Base-by-base conservation (phyloP, 2,113 vertebrate species). In the Eublepharis macularius region DNA sequence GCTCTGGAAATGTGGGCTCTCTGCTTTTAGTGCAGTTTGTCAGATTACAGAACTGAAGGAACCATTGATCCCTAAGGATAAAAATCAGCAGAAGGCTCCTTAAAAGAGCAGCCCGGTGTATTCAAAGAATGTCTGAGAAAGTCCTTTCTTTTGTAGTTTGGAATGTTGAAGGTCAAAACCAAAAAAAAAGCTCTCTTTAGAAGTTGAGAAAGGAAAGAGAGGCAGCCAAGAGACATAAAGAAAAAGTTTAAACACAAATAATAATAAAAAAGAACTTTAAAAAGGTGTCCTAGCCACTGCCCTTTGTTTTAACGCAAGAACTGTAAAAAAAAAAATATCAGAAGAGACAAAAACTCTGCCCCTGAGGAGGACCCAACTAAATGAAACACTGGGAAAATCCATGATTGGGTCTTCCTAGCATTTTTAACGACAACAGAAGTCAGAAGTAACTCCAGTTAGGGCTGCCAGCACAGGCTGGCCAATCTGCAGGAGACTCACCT, bases 41-140 rank as follows among this genome's bases (percentile, higher is more conserved):
- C 92, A 95, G 93, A 94, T 95, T 93, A 94, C 82, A 80, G 91
- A 94, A 89, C 81, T 93, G 89, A 94, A 89, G 90, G 16, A 91
- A 90, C 39, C 88, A 91, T 91, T 94, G 94, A 93, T 95, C 92
- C 84, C 86, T 51, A 89, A 93, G 92, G 92, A 94, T 94, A 94
- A 95, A 94, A 94, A 95, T 95, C 94, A 92, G 88, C 84, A 74
- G 76, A 95, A 94, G 86, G 32, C 82, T 92, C 81, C 90, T 94
- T 93, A 92, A 94, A 92, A 92, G 92, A 88, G 93, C 91, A 87
- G 93, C 81, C 80, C 82, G 66, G 76, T 92, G n/a, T 93, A 94
- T 92, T 94, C 91, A 94, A 92, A 93, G 86, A 91, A 80, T 0
- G 1, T 91, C 91, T 90, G 87, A 95, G 87, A 87, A 90, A 95